Conservation (phyloP, 92 coral and sea anemone genomes). For the Epizoanthus ramosus region DNA sequence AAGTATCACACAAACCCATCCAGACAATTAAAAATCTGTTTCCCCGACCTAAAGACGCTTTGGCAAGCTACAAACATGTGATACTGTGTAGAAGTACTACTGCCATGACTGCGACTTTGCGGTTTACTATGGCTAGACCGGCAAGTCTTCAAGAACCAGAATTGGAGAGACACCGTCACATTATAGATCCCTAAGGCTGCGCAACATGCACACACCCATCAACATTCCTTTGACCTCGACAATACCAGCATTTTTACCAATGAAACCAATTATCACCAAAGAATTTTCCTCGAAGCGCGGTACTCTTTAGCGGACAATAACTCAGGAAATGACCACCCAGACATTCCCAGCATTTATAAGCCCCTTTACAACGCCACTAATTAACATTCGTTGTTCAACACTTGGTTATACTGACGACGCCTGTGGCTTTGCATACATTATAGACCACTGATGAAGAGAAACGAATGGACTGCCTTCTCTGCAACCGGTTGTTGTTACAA, state of each 20-base stretch:
- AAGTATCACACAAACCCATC: conserved; percentile 19
- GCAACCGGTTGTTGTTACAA: no score
- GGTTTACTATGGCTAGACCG: not conserved
- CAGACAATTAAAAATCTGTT: not conserved
- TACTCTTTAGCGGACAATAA: not conserved
- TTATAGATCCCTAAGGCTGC: no score
- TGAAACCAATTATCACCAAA: not conserved
- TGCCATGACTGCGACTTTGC: not conserved
- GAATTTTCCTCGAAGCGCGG: not conserved
- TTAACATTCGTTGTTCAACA: not conserved
- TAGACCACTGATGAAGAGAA: no score
- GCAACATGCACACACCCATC: not conserved
- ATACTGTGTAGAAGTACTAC: not conserved
- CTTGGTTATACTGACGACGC: no score
- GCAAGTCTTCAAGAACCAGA: not conserved
- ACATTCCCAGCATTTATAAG: not conserved
- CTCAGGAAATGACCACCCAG: not conserved
- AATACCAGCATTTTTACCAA: not conserved
- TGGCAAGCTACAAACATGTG: conserved; percentile 5
- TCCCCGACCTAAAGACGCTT: conserved; percentile 16
- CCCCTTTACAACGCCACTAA: not conserved
- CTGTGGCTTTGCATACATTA: no score
- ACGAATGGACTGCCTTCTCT: no score
- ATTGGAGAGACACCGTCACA: not conserved
- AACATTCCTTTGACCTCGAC: not conserved